phyloP scores from a whole-genome alignment of 2,797 vertebrate species.

The Sebastiscus tertius region DNA sequence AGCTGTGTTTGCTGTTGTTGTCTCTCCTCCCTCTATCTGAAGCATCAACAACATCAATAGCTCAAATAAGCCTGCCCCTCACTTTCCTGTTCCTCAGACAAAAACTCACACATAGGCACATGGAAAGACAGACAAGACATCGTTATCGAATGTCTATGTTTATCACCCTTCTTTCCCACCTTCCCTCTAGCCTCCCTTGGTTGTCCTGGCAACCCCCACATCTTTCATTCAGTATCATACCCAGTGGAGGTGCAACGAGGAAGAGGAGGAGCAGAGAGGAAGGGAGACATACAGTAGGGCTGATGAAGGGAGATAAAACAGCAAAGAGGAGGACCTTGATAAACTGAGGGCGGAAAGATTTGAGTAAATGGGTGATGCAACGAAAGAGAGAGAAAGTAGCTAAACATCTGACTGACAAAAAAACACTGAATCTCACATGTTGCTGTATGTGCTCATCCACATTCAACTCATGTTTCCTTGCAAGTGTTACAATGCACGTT shows the following conservation, averaged over 20 bases:
- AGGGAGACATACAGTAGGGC: not conserved
- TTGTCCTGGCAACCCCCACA: constrained; percentile 59
- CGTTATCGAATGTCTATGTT: constrained; percentile 12
- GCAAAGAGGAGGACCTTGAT: not conserved
- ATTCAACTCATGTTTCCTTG: constrained; percentile 1
- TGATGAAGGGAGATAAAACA: not conserved
- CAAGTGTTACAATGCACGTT: constrained; percentile 11
- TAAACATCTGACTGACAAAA: not conserved
- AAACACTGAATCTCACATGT: not conserved
- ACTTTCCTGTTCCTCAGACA: constrained; percentile 36
- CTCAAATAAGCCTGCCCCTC: constrained; percentile 20
- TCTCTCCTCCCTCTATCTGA: constrained; percentile 24
- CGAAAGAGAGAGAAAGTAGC: not conserved
- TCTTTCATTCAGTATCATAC: constrained; percentile 45
- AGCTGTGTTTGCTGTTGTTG: constrained; percentile 30
- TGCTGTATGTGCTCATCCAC: not conserved
- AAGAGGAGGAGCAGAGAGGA: not conserved
- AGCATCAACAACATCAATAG: constrained; percentile 33
- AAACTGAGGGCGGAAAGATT: not conserved
- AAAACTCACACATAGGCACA: constrained; percentile 6
- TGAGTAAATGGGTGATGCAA: not conserved
- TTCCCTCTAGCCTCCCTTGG: constrained; percentile 35
- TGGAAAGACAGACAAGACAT: constrained; percentile 40
- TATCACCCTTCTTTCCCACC: constrained; percentile 3
- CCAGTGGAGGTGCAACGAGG: constrained; percentile 13